These are phyloP conservation scores for Pelmatolapia mariae DNA, from an alignment of 2,113 vertebrate species.

Conservation along the genomic window DNA sequence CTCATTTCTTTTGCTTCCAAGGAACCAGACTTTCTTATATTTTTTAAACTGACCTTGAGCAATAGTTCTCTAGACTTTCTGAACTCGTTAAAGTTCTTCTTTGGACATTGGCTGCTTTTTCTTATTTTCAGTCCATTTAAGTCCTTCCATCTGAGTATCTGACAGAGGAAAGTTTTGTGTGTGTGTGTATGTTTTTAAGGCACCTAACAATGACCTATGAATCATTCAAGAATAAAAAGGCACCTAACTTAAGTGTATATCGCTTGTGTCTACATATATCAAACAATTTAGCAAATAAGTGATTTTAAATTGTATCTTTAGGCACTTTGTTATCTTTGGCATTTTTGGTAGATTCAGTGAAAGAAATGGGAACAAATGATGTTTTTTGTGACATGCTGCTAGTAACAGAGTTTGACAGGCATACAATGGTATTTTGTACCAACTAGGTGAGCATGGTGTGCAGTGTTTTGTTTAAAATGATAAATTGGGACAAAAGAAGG, in stretches of 20 bases:
- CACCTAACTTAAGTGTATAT: neutral
- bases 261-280: neutral
- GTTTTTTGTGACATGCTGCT: neutral
- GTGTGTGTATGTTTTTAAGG: neutral
- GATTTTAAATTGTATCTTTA: neutral
- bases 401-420: neutral
- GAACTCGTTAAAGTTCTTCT: neutral
- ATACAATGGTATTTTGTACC: neutral
- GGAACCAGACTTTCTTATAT: neutral
- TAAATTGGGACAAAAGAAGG: neutral
- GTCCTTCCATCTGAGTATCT: neutral
- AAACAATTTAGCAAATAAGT: neutral
- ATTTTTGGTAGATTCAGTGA: neutral
- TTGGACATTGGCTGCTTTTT: neutral
- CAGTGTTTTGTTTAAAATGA: neutral
- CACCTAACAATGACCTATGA: neutral
- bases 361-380: neutral
- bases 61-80: neutral
- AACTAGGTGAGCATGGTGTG: neutral
- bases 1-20: neutral
- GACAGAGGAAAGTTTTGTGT: neutral
- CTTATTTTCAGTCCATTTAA: neutral
- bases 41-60: neutral
- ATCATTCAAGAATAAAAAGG: neutral
- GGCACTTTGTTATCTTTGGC: neutral